Percentiles rank a stretch among this genome's conserved stretches.
Evolutionary conservation across 2,797 vertebrate genomes (phyloP).

Genomic region (Sibirionetta formosa): DNA sequence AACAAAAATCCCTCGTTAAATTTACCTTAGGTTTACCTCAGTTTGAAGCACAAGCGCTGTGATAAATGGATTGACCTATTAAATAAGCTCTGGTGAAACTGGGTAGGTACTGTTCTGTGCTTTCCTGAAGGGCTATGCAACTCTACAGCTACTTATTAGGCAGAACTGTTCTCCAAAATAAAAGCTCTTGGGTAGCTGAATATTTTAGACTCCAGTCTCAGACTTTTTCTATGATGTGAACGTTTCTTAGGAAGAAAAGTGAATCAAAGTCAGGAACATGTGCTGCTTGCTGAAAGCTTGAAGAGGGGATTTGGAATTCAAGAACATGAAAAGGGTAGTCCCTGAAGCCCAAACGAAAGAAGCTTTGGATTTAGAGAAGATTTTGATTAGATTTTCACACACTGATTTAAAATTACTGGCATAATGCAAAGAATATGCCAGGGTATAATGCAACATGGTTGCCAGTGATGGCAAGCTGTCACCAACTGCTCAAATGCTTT

Average conservation of each 20-base stretch:
- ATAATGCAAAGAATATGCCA: slow-evolving; percentile 9
- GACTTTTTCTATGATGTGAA: neutral
- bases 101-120: neutral
- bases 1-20: neutral
- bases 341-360: slow-evolving; percentile 39
- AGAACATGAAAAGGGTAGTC: slow-evolving; percentile 12
- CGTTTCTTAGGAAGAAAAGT: slow-evolving; percentile 9
- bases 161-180: neutral
- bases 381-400: slow-evolving; percentile 35
- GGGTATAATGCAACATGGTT: neutral
- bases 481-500: neutral
- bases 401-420: slow-evolving; percentile 24
- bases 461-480: neutral
- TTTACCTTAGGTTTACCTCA: neutral
- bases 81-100: neutral
- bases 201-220: slow-evolving; percentile 23
- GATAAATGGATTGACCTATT: neutral
- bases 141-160: neutral
- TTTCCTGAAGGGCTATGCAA: neutral
- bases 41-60: neutral
- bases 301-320: slow-evolving; percentile 15
- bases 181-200: slow-evolving; percentile 20
- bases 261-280: neutral
- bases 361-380: slow-evolving; percentile 33
- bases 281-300: slow-evolving; percentile 24